Evolutionary conservation across 37 sponge, comb jelly and placozoan species (phyloP).

Genomic region (Mnemiopsis leidyi): DNA sequence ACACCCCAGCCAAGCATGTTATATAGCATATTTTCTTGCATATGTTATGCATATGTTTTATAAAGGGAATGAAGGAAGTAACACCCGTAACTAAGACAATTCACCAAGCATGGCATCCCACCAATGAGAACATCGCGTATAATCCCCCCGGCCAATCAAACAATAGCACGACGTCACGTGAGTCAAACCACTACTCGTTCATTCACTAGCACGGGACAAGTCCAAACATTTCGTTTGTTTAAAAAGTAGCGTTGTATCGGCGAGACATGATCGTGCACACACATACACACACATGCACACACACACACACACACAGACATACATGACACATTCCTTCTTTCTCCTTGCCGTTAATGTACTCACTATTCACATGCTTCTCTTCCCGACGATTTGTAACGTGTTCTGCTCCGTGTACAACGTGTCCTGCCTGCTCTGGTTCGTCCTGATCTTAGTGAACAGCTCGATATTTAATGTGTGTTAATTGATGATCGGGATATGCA

Average conservation of each 20-base stretch:
- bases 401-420: no score
- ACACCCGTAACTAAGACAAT: constrained; percentile 9
- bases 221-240: neutral
- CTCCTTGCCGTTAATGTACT: no score
- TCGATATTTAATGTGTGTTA: neutral
- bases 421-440: no score
- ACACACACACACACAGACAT: no score
- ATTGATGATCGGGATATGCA: neutral
- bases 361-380: no score
- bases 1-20: neutral
- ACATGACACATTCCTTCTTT: no score
- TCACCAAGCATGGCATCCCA: constrained; percentile 10
- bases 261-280: no score
- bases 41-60: neutral
- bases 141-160: neutral
- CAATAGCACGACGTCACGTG: neutral
- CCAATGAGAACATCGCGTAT: neutral
- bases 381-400: no score
- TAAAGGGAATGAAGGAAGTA: neutral
- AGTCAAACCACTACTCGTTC: neutral
- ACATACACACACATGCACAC: no score
- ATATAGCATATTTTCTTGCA: neutral
- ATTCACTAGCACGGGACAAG: constrained; percentile 37
- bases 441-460: no score
- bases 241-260: neutral